These are phyloP conservation scores for Amblyteles armatorius DNA, from an alignment of 2,888 invertebrate genomes.

Conservation along the genomic window DNA sequence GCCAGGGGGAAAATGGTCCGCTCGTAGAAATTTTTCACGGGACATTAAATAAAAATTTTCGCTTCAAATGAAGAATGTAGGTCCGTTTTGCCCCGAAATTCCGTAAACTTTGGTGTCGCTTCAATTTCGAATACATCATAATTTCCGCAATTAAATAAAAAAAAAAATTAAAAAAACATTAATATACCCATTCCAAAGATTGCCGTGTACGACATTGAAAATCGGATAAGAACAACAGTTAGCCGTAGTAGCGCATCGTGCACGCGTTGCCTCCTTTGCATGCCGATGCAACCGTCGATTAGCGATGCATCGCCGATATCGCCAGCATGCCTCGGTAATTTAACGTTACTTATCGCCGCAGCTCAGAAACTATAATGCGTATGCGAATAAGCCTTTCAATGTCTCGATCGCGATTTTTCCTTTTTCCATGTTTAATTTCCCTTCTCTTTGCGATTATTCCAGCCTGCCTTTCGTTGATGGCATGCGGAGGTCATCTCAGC, in stretches of 20 bases:
- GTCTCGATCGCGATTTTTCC: neutral
- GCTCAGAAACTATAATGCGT: neutral
- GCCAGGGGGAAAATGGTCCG: too few relatives aligned
- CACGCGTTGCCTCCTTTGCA: constrained; percentile 18
- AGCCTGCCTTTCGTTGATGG: constrained; percentile 79
- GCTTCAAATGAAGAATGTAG: too few relatives aligned
- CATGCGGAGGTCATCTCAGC: constrained; percentile 78
- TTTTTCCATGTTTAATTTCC: neutral
- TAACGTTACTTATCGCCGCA: constrained; percentile 47
- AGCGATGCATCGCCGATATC: constrained; percentile 30
- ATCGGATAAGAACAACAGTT: constrained; percentile 14
- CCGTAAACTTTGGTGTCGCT: neutral
- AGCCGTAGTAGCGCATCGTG: neutral
- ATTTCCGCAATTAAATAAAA: constrained; percentile 2
- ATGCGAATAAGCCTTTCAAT: neutral
- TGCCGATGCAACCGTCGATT: constrained; percentile 49
- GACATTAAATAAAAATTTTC: too few relatives aligned
- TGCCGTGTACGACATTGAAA: constrained; percentile 37
- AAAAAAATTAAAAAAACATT: neutral
- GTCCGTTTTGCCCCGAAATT: neutral
- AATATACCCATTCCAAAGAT: neutral
- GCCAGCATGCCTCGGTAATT: constrained; percentile 20
- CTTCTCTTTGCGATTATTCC: constrained; percentile 43
- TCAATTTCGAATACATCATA: constrained; percentile 1
- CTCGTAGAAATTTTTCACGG: too few relatives aligned